Percentiles rank a stretch among this genome's conserved stretches.
phyloP scores from a whole-genome alignment of 2,888 invertebrate species.

The Abrostola triplasia region DNA sequence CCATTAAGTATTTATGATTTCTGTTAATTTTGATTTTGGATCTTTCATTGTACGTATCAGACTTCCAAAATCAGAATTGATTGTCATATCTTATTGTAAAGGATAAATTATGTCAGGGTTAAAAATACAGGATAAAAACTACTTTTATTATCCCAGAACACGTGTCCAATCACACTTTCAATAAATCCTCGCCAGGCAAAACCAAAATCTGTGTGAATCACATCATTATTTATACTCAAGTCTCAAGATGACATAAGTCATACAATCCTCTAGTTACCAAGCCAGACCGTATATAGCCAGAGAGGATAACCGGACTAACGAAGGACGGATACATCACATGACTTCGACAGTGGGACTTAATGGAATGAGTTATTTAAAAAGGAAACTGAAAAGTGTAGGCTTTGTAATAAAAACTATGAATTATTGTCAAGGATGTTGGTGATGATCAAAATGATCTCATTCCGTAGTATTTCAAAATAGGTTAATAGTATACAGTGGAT shows the following conservation, averaged over 20 bases:
- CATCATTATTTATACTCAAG: slow-evolving; percentile 10
- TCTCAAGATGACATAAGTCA: slow-evolving; percentile 26
- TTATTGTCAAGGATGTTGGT: slow-evolving; percentile 7
- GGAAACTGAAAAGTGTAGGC: slow-evolving; percentile 6
- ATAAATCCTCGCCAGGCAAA: slow-evolving; percentile 20
- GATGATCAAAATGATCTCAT: slow-evolving; percentile 2
- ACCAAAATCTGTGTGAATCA: slow-evolving; percentile 29
- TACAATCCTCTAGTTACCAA: slow-evolving; percentile 19
- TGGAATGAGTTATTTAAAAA: slow-evolving; percentile 19
- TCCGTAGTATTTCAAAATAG: background rate
- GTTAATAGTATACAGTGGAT: no score
- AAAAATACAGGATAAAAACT: no score
- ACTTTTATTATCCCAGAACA: background rate
- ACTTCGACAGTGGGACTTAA: slow-evolving; percentile 24
- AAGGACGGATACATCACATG: slow-evolving; percentile 26
- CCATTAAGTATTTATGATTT: no score
- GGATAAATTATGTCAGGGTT: no score
- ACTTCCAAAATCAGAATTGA: no score
- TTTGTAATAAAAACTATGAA: slow-evolving; percentile 23
- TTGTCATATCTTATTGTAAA: no score
- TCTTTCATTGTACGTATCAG: no score
- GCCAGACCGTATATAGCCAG: slow-evolving; percentile 37
- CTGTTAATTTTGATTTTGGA: no score
- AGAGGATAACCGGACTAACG: slow-evolving; percentile 15
- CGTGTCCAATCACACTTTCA: slow-evolving; percentile 10